Conservation (phyloP, 2,113 vertebrate species). For the Menura novaehollandiae region DNA sequence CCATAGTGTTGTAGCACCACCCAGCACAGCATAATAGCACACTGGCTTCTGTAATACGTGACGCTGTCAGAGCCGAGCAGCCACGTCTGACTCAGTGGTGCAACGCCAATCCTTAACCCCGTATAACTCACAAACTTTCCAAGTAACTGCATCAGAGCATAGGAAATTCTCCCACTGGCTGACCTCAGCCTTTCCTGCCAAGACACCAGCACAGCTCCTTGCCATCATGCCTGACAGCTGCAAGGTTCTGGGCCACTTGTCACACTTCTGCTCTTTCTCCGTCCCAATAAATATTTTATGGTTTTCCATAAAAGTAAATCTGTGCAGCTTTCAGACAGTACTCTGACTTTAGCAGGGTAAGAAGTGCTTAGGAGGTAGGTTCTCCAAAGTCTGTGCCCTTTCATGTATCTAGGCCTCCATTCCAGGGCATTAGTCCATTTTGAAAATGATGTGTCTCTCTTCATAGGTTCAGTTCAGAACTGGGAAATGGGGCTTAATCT, state of each 20-base stretch:
- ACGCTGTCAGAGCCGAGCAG: accelerated
- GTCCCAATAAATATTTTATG: neutral
- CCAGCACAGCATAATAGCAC: neutral
- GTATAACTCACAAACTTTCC: neutral
- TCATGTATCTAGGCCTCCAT: neutral
- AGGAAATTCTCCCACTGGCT: neutral
- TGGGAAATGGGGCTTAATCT: neutral
- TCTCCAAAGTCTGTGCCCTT: neutral
- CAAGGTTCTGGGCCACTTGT: neutral
- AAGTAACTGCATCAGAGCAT: neutral
- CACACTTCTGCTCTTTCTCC: neutral
- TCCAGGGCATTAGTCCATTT: neutral
- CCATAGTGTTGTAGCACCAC: neutral
- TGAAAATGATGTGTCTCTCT: neutral
- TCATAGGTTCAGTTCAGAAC: neutral
- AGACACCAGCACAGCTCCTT: neutral
- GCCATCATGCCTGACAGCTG: neutral
- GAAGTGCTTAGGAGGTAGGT: neutral
- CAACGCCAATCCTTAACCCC: neutral
- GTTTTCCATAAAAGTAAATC: neutral
- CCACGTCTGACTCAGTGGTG: neutral
- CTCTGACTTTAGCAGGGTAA: neutral
- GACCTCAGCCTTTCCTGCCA: accelerated
- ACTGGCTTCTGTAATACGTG: neutral
- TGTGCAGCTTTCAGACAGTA: neutral